Base-by-base conservation (phyloP, 2,888 invertebrate species). In the Noctua janthe region DNA sequence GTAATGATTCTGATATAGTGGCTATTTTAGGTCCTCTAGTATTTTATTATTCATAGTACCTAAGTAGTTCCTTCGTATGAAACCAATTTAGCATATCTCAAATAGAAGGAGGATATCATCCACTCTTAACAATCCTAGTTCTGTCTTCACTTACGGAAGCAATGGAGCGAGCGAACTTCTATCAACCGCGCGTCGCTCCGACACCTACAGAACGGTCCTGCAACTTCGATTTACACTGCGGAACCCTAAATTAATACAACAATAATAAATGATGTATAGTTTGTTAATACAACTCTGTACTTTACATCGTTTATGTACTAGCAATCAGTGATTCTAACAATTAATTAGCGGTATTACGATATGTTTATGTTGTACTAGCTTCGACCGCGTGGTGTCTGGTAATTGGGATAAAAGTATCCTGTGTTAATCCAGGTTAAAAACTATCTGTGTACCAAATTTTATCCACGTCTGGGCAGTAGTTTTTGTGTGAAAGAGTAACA, bases 151-250 rank as follows among this genome's bases (percentile, higher is more conserved):
- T 85, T 75, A 72, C 59, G 29, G 62, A 72, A 74, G 81, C 86
- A 88, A 89, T 90, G 89, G 84, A 89, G 89, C 87, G 83, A 75
- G 71, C 87, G 88, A 86, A 85, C 91, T 92, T 92, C 94, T 94
- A 95, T 95, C 94, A 93, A 84, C 82, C 87, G 82, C 88, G 87
- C 88, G 86, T 87, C 87, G 83, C 86, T 82, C 85, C 86, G 91
- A 92, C 92, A 92, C 92, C 91, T 93, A 90, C 92, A 80, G 91
- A 91, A 91, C 90, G 91, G 91, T 92, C 92, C 88, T 84, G 90
- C 89, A 90, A 83, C 91, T 93, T 94, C 93, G 92, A 93, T 94
- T 79, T 76, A 79, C 23, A 72, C 54, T 70, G 66, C 66, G 73
- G 75, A 82, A 75, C 82, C 80, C 73, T 85, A 81, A 80, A 81